phyloP scores from a whole-genome alignment of 2,888 invertebrate species.

The Nysson spinosus region DNA sequence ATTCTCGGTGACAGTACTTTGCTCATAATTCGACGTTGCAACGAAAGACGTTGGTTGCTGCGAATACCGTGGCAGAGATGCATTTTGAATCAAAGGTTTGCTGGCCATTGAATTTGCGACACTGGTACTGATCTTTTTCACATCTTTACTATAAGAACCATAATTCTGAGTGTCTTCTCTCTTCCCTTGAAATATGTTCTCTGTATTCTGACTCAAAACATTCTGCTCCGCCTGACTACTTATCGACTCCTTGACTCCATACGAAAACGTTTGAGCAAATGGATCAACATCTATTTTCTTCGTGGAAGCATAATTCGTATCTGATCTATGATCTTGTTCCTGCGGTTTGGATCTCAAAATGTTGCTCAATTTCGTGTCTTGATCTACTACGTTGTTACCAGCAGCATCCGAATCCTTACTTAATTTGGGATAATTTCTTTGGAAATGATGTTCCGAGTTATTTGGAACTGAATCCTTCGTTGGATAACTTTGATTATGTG shows the following conservation, averaged over 20 bases:
- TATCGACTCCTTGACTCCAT: slow-evolving; percentile 48
- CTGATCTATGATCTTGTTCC: slow-evolving; percentile 41
- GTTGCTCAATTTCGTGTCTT: slow-evolving; percentile 37
- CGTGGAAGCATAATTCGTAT: slow-evolving; percentile 38
- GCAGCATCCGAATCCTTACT: slow-evolving; percentile 39
- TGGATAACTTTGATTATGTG: slow-evolving; percentile 40
- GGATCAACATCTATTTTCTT: slow-evolving; percentile 57
- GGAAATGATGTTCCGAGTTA: slow-evolving; percentile 41
- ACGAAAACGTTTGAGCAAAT: slow-evolving; percentile 53
- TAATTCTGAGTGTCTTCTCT: slow-evolving; percentile 59
- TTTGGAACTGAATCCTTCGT: slow-evolving; percentile 30
- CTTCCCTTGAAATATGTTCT: slow-evolving; percentile 63
- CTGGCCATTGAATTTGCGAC: slow-evolving; percentile 46
- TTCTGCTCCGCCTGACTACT: slow-evolving; percentile 29
- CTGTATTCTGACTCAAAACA: slow-evolving; percentile 29
- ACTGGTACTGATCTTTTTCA: slow-evolving; percentile 56
- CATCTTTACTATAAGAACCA: slow-evolving; percentile 62
- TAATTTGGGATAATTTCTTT: slow-evolving; percentile 47
- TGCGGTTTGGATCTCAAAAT: slow-evolving; percentile 44
- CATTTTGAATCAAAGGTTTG: slow-evolving; percentile 34
- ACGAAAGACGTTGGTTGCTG: slow-evolving; percentile 60
- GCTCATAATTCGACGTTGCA: slow-evolving; percentile 68
- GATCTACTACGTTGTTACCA: slow-evolving; percentile 19
- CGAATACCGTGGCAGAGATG: slow-evolving; percentile 48
- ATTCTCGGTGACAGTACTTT: slow-evolving; percentile 64